Conservation (phyloP, 2,797 vertebrate species). For the Chelmon rostratus region DNA sequence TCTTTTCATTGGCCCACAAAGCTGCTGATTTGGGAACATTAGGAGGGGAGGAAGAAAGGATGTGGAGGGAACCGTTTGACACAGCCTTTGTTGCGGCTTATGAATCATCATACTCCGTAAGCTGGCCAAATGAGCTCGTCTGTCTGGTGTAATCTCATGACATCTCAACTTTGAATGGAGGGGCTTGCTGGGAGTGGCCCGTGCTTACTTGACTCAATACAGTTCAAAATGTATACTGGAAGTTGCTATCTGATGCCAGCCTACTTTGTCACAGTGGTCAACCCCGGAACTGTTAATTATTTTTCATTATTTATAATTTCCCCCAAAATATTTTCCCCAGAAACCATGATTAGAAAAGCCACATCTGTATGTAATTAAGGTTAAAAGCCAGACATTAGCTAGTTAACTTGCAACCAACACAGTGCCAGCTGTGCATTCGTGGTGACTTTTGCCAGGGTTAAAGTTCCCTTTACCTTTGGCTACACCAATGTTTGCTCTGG, state of each 20-base stretch:
- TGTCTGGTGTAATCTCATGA: constrained; percentile 45
- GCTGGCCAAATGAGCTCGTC: constrained; percentile 50
- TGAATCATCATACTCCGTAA: constrained; percentile 69
- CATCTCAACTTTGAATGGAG: constrained; percentile 51
- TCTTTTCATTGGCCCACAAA: constrained; percentile 71
- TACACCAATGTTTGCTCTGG: background rate
- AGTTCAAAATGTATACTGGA: background rate
- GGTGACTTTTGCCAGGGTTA: background rate
- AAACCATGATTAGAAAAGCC: background rate
- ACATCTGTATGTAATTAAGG: background rate
- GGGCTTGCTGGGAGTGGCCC: background rate
- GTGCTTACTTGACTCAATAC: background rate
- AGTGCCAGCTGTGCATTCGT: background rate
- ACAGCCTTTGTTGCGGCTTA: constrained; percentile 60
- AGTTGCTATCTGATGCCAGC: too few species aligned
- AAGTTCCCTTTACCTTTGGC: background rate
- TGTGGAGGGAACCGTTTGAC: constrained; percentile 52
- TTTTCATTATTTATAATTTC: too few species aligned
- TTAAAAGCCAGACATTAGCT: background rate
- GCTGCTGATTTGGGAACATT: constrained; percentile 72
- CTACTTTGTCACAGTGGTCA: background rate
- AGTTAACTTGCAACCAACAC: background rate
- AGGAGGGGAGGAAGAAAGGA: constrained; percentile 53
- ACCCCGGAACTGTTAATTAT: background rate
- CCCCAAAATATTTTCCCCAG: too few species aligned